phyloP scores from a whole-genome alignment of 2,113 vertebrate genomes.

The Elgaria multicarinata region DNA sequence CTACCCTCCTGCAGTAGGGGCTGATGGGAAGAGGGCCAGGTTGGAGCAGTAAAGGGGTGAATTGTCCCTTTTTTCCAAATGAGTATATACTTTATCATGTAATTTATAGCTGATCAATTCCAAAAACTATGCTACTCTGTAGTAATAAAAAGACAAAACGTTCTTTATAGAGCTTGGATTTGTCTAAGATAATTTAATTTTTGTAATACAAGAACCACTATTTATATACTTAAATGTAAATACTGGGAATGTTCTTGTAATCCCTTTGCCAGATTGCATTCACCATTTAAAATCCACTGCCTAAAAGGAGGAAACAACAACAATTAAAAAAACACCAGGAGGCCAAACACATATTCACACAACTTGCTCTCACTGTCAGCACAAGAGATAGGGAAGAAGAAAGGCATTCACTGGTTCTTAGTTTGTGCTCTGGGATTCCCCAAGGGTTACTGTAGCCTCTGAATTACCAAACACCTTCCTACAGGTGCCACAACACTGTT shows the following conservation, averaged over 20 bases:
- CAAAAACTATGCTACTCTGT: constrained; percentile 54
- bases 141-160: constrained; percentile 13
- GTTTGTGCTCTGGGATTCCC: background rate
- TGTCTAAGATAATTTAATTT: constrained; percentile 33
- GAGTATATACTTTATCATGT: background rate
- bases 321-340: background rate
- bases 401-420: background rate
- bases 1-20: no score
- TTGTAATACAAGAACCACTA: background rate
- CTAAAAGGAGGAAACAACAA: background rate
- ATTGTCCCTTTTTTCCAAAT: background rate
- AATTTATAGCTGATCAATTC: background rate
- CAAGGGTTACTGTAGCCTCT: background rate
- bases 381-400: background rate
- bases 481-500: background rate
- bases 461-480: background rate
- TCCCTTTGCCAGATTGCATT: background rate
- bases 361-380: background rate
- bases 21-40: no score
- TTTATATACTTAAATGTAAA: background rate
- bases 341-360: background rate
- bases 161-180: constrained; percentile 59
- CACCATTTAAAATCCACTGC: background rate
- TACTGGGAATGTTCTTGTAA: background rate
- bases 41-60: background rate